A percentile compares a stretch with the other conserved stretches of the same genome.
Evolutionary conservation across 2,113 vertebrate species (phyloP).

Genomic region (Apaloderma vittatum): DNA sequence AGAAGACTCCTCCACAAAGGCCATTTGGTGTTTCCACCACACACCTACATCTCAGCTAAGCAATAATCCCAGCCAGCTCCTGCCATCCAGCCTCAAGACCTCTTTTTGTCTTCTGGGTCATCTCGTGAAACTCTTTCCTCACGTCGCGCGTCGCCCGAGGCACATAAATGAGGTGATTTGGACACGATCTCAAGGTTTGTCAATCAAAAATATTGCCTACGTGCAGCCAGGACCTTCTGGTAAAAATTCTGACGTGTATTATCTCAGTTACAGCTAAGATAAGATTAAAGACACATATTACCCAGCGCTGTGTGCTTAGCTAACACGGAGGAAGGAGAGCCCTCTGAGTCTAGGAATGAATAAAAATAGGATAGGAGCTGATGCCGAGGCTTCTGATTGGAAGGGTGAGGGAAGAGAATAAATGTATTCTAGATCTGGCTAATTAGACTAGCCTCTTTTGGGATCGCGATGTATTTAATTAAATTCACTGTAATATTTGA

Average conservation of each 20-base stretch:
- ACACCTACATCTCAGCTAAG: neutral
- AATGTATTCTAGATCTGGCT: slow-evolving; percentile 82
- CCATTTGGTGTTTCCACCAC: neutral
- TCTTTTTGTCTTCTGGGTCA: neutral
- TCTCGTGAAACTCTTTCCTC: neutral
- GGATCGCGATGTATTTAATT: slow-evolving; percentile 83
- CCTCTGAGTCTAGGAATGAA: slow-evolving; percentile 65
- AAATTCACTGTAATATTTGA: slow-evolving; percentile 83
- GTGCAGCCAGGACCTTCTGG: slow-evolving; percentile 27
- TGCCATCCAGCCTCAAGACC: neutral
- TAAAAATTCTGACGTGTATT: slow-evolving; percentile 14
- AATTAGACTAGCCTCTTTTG: slow-evolving; percentile 83
- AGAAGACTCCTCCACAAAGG: neutral
- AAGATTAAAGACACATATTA: slow-evolving; percentile 73
- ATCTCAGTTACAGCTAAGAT: slow-evolving; percentile 69
- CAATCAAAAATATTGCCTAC: slow-evolving; percentile 58
- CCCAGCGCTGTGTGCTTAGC: slow-evolving; percentile 32
- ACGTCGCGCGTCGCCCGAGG: neutral
- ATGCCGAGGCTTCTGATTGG: slow-evolving; percentile 77
- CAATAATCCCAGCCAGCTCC: neutral
- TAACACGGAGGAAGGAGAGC: slow-evolving; percentile 40
- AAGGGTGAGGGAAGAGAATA: slow-evolving; percentile 70
- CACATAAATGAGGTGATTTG: neutral
- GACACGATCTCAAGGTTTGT: neutral
- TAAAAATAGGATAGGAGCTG: slow-evolving; percentile 62